Evolutionary conservation across 2,113 vertebrate genomes (phyloP), one percentile per base, ranked within the genome.

Genomic region (Carettochelys insculpta): DNA sequence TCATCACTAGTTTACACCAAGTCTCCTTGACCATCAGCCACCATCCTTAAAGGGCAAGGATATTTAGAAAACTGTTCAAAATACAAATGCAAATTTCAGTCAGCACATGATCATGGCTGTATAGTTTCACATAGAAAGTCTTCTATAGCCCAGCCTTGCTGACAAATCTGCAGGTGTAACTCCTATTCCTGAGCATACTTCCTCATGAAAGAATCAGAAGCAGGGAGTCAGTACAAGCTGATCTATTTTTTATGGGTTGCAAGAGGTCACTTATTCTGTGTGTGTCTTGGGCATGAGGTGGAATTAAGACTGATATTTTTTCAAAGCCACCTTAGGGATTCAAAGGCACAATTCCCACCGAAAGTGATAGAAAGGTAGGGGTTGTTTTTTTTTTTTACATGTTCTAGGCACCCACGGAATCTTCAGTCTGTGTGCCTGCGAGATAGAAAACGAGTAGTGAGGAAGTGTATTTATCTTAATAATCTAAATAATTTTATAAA

Each of bases 111-210:
- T 82, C 77, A 87, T 90, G 20, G 14, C 16, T 95, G 45, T 61
- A 85, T 52, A 91, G 19, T 12, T 68, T 58, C 88, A 38, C 38
- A 68, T 11, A 68, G 20, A 83, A 65, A 94, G 71, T 5, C 41
- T 52, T 78, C 87, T 80, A 85, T 78, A 85, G 81, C 51, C 52
- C 52, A 87, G 86, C 1, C 4, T 13, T 54, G 11, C 29, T 2
- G 3, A 89, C 31, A 90, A 5, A 27, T 71, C 90, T 45, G 71
- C 24, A 45, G 61, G 61, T 65, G 61, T 20, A 17, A 73, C 41
- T 43, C 77, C 88, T 77, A 88, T 94, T 86, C 81, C 71, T 79
- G 53, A 86, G 84, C 8, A 92, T 86, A 89, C 43, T 50, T 29
- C 31, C 9, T 31, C 12, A 9, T 90, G 77, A 91, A 92, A 83